Percentiles rank a stretch among this genome's conserved stretches.
Evolutionary conservation across 2,888 invertebrate genomes (phyloP).

Genomic region (Amiota minor): DNA sequence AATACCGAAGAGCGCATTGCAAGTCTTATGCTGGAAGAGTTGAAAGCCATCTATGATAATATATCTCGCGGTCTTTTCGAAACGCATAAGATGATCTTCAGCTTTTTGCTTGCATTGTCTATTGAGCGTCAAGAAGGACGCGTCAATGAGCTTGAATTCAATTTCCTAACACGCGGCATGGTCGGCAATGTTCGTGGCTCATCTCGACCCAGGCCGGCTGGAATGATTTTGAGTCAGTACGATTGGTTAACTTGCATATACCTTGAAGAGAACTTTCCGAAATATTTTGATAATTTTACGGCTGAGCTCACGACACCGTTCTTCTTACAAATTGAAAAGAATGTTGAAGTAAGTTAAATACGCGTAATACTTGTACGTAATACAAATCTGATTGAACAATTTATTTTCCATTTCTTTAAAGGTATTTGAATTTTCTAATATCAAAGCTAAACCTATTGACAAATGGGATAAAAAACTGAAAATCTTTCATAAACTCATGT

Average conservation of each 20-base stretch:
- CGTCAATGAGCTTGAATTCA: constrained; percentile 81
- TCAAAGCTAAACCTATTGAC: constrained; percentile 65
- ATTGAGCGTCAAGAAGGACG: constrained; percentile 78
- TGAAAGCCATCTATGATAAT: constrained; percentile 87
- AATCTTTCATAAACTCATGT: constrained; percentile 86
- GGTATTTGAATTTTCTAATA: constrained; percentile 76
- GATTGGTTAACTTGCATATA: constrained; percentile 83
- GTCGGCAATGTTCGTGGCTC: constrained; percentile 75
- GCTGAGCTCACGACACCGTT: constrained; percentile 77
- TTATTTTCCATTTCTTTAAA: constrained; percentile 61
- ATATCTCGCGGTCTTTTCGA: constrained; percentile 93
- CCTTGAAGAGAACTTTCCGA: constrained; percentile 76
- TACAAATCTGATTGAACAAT: not conserved
- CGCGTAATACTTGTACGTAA: not conserved
- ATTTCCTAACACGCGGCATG: constrained; percentile 85
- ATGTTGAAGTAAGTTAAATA: constrained; percentile 65
- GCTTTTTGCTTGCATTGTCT: constrained; percentile 86
- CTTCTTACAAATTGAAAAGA: constrained; percentile 77
- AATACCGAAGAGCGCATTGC: constrained; percentile 80
- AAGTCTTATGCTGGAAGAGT: constrained; percentile 84
- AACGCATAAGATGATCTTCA: constrained; percentile 90
- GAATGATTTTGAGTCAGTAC: constrained; percentile 75
- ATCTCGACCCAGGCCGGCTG: constrained; percentile 76
- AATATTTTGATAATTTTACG: constrained; percentile 75
- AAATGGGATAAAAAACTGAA: constrained; percentile 80